Evolutionary conservation across 2,888 invertebrate species (phyloP).

Genomic region (Aphodius granarius): DNA sequence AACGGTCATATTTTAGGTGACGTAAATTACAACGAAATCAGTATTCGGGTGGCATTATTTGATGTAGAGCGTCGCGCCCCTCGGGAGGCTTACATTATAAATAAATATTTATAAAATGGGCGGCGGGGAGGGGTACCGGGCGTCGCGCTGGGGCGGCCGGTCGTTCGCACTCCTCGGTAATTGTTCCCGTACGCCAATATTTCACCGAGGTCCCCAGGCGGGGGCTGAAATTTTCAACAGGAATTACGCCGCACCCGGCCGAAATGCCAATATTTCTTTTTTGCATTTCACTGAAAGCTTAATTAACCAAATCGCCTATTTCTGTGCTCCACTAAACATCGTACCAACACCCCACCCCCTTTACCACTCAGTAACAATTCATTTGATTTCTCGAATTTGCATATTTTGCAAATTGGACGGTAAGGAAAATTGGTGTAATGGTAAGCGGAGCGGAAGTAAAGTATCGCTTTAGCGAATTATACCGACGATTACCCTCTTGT

Average conservation of each 20-base stretch:
- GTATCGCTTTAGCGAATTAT: neutral
- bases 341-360: neutral
- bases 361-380: neutral
- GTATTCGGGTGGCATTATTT: neutral
- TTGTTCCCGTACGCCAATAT: constrained; percentile 17
- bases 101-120: constrained; percentile 4
- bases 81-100: neutral
- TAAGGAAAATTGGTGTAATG: constrained; percentile 4
- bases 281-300: constrained; percentile 12
- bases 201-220: constrained; percentile 16
- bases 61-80: neutral
- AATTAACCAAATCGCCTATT: constrained; percentile 18
- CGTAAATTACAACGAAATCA: neutral
- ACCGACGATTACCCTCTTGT: neutral
- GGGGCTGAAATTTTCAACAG: constrained; percentile 14
- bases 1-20: too few species aligned
- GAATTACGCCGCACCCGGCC: neutral
- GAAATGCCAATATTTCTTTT: constrained; percentile 17
- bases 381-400: constrained; percentile 2
- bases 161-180: constrained; percentile 2
- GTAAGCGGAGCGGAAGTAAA: constrained; percentile 6
- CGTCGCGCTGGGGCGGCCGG: neutral
- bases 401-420: constrained; percentile 10
- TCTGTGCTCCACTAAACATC: neutral
- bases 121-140: neutral